Conservation (phyloP, 2,113 vertebrate genomes). For the Pseudorasbora parva region DNA sequence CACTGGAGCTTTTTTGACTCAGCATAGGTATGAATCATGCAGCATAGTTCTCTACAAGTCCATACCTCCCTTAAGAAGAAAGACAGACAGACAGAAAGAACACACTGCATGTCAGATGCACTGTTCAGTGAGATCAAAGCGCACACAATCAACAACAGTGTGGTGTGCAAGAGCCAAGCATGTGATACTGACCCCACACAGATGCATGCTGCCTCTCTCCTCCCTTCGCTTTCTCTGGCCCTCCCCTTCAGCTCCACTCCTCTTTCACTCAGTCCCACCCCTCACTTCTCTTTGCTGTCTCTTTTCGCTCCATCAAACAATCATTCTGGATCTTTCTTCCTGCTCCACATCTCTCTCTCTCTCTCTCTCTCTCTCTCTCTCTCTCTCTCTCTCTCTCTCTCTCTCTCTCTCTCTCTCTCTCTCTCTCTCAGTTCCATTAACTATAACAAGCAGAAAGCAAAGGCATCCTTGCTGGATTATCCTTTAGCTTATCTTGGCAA, state of each 20-base stretch:
- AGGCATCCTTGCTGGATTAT: neutral
- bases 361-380: neutral
- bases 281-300: conserved; percentile 47
- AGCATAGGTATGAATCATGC: conserved; percentile 25
- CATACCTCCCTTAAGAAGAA: neutral
- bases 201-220: conserved; percentile 28
- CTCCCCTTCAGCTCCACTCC: conserved; percentile 11
- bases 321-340: conserved; percentile 27
- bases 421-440: neutral
- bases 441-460: neutral
- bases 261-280: conserved; percentile 40
- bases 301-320: conserved; percentile 30
- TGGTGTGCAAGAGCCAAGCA: conserved; percentile 53
- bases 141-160: conserved; percentile 41
- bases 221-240: conserved; percentile 25
- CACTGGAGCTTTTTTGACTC: conserved; percentile 17
- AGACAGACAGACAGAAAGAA: neutral
- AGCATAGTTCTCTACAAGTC: conserved; percentile 15
- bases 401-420: neutral
- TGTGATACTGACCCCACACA: conserved; percentile 56
- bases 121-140: conserved; percentile 44
- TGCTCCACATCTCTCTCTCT: conserved; percentile 4
- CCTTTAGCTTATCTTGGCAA: neutral
- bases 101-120: conserved; percentile 9
- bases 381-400: neutral